Evolutionary conservation across 2,113 vertebrate genomes (phyloP), one percentile per base, ranked within the genome.

Genomic region (Oncorhynchus nerka): DNA sequence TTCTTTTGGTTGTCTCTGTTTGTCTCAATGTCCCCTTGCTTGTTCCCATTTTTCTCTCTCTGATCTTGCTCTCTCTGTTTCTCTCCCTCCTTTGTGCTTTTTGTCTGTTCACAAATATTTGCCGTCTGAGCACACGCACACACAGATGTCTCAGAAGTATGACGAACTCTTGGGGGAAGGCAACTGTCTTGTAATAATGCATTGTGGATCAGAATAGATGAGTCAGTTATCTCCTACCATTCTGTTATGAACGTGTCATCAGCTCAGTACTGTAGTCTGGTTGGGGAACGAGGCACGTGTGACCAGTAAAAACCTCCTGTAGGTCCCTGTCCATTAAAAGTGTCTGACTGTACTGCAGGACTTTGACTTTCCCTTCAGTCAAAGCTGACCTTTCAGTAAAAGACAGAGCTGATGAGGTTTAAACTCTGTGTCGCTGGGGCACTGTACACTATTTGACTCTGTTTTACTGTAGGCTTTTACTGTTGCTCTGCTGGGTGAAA

Each of bases 381-480:
- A 30, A n/a, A 45, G 22, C 15, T 68, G 71, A 71, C 39, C 73
- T 78, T 81, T 82, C 28, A 45, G 64, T 49, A 34, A 69, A 70
- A 76, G 69, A 68, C 61, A 75, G 55, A 71, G 72, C 77, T 20
- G 51, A 72, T 72, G 45, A 59, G 26, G 11, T 81, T 74, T 9
- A 81, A 85, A 76, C 51, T 32, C 20, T 20, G 57, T 73, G 2
- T 61, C 65, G 69, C 64, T 74, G 39, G 9, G 34, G 69, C 61
- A 45, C 24, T 68, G 4, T 55, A 65, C 57, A 32, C 51, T 49
- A 30, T 76, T 51, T 51, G 59, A 51, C 70, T 69, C 8, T 57
- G n/a, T 20, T 34, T 77, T 4, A 57, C 76, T 85, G 68, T 79
- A 1, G 77, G 48, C 51, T 57, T 70, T 75, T 74, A 74, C 61